These are phyloP conservation scores for Latrodectus geometricus DNA, from an alignment of 1,140 invertebrate species.

Conservation along the genomic window DNA sequence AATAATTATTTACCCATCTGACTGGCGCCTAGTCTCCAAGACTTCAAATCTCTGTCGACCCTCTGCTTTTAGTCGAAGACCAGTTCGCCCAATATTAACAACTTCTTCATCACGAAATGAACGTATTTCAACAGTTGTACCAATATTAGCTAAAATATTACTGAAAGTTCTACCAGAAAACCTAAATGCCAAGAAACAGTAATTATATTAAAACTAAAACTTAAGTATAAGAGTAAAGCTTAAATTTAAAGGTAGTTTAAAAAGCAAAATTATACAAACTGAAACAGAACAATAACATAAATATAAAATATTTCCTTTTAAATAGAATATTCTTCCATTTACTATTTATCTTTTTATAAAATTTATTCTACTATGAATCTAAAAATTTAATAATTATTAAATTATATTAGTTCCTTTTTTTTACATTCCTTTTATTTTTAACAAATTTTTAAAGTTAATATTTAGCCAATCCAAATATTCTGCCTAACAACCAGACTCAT, in stretches of 20 bases:
- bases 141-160: conserved; percentile 68
- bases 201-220: neutral
- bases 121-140: conserved; percentile 81
- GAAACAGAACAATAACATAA: neutral
- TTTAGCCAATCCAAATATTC: no score
- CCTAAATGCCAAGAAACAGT: neutral
- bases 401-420: no score
- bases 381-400: no score
- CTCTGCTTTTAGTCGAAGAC: conserved; percentile 73
- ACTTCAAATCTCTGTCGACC: conserved; percentile 78
- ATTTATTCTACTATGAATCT: no score
- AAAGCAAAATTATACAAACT: no score
- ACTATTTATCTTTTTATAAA: neutral
- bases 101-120: conserved; percentile 74
- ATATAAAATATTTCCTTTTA: no score
- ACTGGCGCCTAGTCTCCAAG: conserved; percentile 70
- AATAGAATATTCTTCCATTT: neutral
- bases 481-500: no score
- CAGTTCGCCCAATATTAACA: conserved; percentile 65
- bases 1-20: conserved; percentile 70
- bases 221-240: neutral
- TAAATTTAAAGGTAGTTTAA: neutral
- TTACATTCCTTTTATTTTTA: no score
- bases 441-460: no score
- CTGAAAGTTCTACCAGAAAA: conserved; percentile 46